Base-by-base conservation (phyloP, 2,113 vertebrate species). In the Tyrannus savana region DNA sequence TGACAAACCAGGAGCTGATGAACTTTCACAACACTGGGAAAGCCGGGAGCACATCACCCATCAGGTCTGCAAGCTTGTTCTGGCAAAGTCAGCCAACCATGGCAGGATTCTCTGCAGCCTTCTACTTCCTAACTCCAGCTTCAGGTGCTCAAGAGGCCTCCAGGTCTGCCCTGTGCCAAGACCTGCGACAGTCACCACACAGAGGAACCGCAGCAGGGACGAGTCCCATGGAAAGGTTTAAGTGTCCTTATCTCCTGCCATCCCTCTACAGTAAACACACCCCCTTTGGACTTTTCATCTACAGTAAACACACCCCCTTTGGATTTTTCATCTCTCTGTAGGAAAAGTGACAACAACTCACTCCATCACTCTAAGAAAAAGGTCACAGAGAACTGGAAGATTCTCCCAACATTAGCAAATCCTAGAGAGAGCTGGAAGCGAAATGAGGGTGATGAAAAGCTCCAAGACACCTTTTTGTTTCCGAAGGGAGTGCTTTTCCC, bases 391-490 rank as follows among this genome's bases (percentile, higher is more conserved):
- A 66, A 46, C 41, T 30, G 59, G 18, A 58, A 63, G 76, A 78
- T 35, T 6, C 74, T 89, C 81, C 5, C 7, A 79, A 64, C 64
- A 75, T 0, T 58, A 87, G 41, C 47, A 47, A 66, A 83, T 14
- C 22, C 50, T 60, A 56, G 39, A 78, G 63, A 16, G 2, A 60
- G 27, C 1, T 85, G 60, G 90, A 74, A 96, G 81, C 0, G 0
- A 80, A 85, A 66, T 2, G 42, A 78, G 73, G 63, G 87, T 71
- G 90, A 89, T 18, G 55, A 53, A 91, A 93, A 95, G 72, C 95
- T 90, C 85, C 64, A 4, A 87, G 80, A 67, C 73, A 92, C 86
- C 60, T 72, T 50, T 81, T 44, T 52, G 68, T 64, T 94, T 94
- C 92, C 82, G 27, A 44, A 71, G 37, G 64, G 88, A 93, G 78